Conservation (phyloP, 1,140 invertebrate genomes). For the Antheraea mylitta region DNA sequence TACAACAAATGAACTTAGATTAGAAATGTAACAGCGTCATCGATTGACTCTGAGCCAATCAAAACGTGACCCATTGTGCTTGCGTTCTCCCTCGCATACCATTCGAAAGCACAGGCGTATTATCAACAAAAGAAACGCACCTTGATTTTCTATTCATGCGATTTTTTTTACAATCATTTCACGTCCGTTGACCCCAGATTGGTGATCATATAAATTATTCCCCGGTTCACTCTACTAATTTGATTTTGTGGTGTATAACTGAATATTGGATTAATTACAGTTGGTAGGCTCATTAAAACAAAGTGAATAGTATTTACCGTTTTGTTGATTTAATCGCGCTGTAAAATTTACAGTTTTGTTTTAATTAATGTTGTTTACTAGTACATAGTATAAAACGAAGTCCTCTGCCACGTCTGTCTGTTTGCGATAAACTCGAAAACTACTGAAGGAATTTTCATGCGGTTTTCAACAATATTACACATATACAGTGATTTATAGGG, state of each 20-base stretch:
- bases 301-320: too few species aligned
- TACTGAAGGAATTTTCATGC: too few species aligned
- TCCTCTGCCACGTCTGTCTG: too few species aligned
- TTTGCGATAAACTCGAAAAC: too few species aligned
- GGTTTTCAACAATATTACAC: too few species aligned
- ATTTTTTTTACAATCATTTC: slow-evolving; percentile 6
- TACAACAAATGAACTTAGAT: background rate
- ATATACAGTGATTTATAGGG: too few species aligned
- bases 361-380: too few species aligned
- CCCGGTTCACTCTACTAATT: background rate
- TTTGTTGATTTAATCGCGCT: too few species aligned
- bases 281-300: too few species aligned
- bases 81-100: background rate
- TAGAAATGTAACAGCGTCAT: background rate
- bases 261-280: background rate
- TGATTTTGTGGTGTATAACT: background rate
- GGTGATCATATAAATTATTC: background rate
- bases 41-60: background rate
- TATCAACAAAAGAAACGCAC: background rate
- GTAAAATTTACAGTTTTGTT: too few species aligned
- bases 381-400: too few species aligned
- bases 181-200: background rate
- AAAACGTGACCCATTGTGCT: background rate
- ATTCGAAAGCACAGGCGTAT: background rate
- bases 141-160: slow-evolving; percentile 11